A percentile compares a stretch with the other conserved stretches of the same genome.
These are phyloP conservation scores for Neodiprion lecontei DNA, from an alignment of 1,140 invertebrate species.

Conservation along the genomic window DNA sequence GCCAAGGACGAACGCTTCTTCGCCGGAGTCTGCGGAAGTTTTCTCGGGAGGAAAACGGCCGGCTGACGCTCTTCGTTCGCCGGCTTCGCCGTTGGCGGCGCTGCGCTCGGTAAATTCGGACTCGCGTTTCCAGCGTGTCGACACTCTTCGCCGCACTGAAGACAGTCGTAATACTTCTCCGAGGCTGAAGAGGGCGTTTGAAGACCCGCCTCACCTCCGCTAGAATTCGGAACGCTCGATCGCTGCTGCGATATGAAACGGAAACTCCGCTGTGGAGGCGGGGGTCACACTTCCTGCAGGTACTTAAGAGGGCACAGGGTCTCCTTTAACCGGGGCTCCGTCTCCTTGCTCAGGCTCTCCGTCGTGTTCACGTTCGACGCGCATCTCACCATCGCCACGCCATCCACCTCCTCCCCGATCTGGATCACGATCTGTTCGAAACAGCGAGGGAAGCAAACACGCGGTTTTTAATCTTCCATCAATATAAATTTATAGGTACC, in stretches of 20 bases:
- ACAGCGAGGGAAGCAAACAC: constrained; percentile 66
- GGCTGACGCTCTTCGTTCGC: neutral
- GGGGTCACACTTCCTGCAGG: constrained; percentile 84
- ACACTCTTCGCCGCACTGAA: constrained; percentile 58
- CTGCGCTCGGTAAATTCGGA: neutral
- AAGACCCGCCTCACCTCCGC: too few species aligned
- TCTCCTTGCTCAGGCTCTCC: constrained; percentile 79
- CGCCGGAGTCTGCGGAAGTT: constrained; percentile 37
- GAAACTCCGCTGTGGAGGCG: constrained; percentile 44
- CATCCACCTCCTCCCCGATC: constrained; percentile 89
- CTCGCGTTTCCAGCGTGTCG: constrained; percentile 36
- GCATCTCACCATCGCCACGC: constrained; percentile 91
- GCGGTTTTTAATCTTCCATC: constrained; percentile 69
- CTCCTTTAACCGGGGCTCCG: constrained; percentile 68
- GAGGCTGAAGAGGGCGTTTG: constrained; percentile 19
- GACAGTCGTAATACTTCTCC: constrained; percentile 61
- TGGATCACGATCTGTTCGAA: constrained; percentile 79
- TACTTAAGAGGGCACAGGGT: constrained; percentile 78
- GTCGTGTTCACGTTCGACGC: constrained; percentile 84
- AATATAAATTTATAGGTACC: constrained; percentile 3
- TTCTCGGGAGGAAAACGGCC: neutral
- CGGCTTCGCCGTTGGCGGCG: neutral
- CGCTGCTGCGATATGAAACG: constrained; percentile 11
- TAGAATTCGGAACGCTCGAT: constrained; percentile 19
- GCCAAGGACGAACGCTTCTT: constrained; percentile 52